phyloP scores from a whole-genome alignment of 2,888 invertebrate genomes.

The Stictocephala bisonia region DNA sequence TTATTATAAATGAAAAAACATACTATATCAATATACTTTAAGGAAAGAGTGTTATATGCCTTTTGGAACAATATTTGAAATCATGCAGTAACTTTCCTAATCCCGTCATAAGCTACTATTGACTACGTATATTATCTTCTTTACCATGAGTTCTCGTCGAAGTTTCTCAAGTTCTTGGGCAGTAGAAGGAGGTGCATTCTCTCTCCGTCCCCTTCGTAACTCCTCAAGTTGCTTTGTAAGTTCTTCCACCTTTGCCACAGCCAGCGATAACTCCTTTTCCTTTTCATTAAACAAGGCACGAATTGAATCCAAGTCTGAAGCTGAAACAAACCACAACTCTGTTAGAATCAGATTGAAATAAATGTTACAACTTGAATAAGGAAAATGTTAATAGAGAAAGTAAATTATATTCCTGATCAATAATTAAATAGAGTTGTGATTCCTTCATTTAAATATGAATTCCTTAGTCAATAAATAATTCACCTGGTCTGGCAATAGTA shows the following conservation, averaged over 20 bases:
- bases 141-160: slow-evolving; percentile 89
- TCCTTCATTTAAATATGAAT: no score
- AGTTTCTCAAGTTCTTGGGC: slow-evolving; percentile 93
- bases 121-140: neutral
- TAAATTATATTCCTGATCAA: neutral
- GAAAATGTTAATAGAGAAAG: neutral
- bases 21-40: no score
- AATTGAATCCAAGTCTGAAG: slow-evolving; percentile 95
- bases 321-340: slow-evolving; percentile 65
- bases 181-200: slow-evolving; percentile 69
- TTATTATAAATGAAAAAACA: no score
- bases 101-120: no score
- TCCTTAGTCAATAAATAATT: no score
- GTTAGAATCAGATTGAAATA: neutral
- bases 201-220: slow-evolving; percentile 71
- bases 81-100: no score
- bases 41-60: no score
- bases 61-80: no score
- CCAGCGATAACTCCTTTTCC: slow-evolving; percentile 95
- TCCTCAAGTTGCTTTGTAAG: slow-evolving; percentile 95
- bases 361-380: neutral
- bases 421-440: neutral
- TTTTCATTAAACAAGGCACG: slow-evolving; percentile 97
- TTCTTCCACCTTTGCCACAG: slow-evolving; percentile 98
- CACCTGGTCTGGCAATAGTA: no score